Evolutionary conservation across 1,140 invertebrate genomes (phyloP).

Genomic region (Pseudomyrmex cubaensis): DNA sequence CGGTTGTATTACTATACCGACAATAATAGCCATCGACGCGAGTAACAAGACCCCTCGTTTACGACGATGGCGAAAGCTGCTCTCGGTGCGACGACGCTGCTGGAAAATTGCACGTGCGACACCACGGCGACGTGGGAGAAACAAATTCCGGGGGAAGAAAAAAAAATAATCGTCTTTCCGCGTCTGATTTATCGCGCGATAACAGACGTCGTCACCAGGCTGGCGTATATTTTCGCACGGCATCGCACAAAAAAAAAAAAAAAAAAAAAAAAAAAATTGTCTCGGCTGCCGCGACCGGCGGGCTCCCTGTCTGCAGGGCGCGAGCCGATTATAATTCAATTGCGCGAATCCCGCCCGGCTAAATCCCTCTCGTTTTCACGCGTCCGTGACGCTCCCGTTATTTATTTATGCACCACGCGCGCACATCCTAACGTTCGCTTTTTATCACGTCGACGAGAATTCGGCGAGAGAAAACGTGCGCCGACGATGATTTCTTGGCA

Average conservation of each 20-base stretch:
- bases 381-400: background rate
- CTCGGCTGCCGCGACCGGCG: background rate
- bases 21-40: constrained; percentile 23
- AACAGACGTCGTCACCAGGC: background rate
- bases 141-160: background rate
- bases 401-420: constrained; percentile 7
- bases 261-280: background rate
- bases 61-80: constrained; percentile 7
- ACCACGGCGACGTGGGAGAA: background rate
- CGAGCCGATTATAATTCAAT: constrained; percentile 22
- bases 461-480: background rate
- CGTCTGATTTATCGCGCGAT: background rate
- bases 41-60: background rate
- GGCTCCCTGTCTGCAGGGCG: background rate
- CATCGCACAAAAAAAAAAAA: background rate
- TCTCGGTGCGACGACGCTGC: background rate
- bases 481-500: background rate
- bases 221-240: constrained; percentile 10
- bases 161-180: background rate
- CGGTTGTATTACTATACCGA: constrained; percentile 21
- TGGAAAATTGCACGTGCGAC: background rate
- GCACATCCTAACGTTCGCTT: too few relatives aligned
- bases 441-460: too few relatives aligned
- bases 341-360: background rate
- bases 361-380: constrained; percentile 15